Base-by-base conservation (phyloP, 1,140 invertebrate genomes). In the Epicauta chinensis region DNA sequence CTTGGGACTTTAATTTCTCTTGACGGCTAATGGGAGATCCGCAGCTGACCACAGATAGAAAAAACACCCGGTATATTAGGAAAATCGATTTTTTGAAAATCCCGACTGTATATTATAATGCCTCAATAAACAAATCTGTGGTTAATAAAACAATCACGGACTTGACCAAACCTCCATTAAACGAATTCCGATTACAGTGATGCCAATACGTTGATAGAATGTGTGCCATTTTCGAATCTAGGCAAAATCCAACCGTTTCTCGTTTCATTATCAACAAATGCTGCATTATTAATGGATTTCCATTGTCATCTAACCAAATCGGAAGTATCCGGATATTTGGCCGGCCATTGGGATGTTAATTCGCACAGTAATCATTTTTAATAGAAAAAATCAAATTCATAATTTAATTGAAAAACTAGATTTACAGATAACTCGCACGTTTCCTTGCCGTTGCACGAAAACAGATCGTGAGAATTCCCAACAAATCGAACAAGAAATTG, bases 261-360 rank as follows among this genome's bases (percentile, higher is more conserved):
- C 16, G 82, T 96, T 1, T 87, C 89, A n/a, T 80, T 95, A 45
- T 85, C 87, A 42, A 89, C 91, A 2, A 94, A 92, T 67, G 89
- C 90, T 11, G 81, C 90, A 47, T 73, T 96, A 30, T 73, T 97
- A 3, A 85, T 96, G 60, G 93, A 97, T 74, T 87, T 96, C 56
- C 94, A 98, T 67, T 91, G 91, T 68, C 93, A 97, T 72, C 74
- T 97, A 52, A 92, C 89, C 12, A 87, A 85, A 57, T 87, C 85
- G 58, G 93, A 97, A 79, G 87, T 97, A 16, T 91, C 91, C 65
- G 94, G 94, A 2, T 98, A 97, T 72, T 72, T 97, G 15, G 93
- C 87, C 44, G 94, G 94, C 15, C 84, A 86, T 37, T 98, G 94
- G 94, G 93, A 96, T 73, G 83, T 91, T 36, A 92, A 91, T 72